Conservation (phyloP, 2,113 vertebrate genomes). For the Dasyurus viverrinus region DNA sequence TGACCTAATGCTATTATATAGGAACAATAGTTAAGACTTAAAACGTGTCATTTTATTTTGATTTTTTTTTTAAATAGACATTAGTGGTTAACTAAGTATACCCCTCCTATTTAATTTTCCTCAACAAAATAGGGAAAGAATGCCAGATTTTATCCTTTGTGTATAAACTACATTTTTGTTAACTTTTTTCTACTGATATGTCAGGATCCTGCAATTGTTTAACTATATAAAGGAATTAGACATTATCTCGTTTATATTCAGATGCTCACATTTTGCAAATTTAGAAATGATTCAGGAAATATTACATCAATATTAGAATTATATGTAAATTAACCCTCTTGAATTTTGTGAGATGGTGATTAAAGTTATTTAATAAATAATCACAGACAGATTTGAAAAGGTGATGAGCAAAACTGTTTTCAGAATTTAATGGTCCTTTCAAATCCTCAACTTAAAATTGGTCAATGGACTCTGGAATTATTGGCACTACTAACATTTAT, state of each 20-base stretch:
- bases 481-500: not conserved
- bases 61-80: not conserved
- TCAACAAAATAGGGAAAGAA: not conserved
- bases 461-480: not conserved
- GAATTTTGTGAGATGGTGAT: not conserved
- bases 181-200: not conserved
- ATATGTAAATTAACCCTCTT: not conserved
- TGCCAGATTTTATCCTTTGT: not conserved
- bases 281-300: not conserved
- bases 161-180: not conserved
- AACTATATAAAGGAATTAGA: not conserved
- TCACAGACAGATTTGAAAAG: not conserved
- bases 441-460: not conserved
- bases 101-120: not conserved
- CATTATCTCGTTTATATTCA: not conserved
- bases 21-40: not conserved
- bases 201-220: conserved; percentile 2
- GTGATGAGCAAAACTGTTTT: not conserved
- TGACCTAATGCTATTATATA: not conserved
- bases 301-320: not conserved
- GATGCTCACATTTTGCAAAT: not conserved
- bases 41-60: conserved; percentile 12
- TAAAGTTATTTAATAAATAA: not conserved
- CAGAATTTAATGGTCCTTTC: not conserved
- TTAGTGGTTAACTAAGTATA: not conserved